phyloP scores from a whole-genome alignment of 1,140 invertebrate genomes.

The Scaptomyza hsui region DNA sequence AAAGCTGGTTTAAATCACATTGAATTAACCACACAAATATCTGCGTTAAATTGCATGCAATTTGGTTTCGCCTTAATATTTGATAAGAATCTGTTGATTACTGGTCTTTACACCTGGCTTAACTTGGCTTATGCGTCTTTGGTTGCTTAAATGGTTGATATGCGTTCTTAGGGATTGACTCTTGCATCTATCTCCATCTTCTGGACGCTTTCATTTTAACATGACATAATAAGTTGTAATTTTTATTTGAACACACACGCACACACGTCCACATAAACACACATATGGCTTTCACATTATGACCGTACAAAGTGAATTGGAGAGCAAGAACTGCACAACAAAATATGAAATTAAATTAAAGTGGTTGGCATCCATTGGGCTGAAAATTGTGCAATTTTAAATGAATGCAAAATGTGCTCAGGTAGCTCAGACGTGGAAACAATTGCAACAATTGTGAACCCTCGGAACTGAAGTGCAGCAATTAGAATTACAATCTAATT shows the following conservation, averaged over 20 bases:
- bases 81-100: not conserved
- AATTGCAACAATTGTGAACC: conserved; percentile 22
- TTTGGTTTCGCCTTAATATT: too few relatives aligned
- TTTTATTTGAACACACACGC: not conserved
- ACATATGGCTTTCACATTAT: not conserved
- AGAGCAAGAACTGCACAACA: not conserved
- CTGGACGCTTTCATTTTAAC: not conserved
- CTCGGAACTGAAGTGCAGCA: conserved; percentile 38
- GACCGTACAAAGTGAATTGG: not conserved
- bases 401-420: conserved; percentile 23
- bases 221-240: conserved; percentile 42
- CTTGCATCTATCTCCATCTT: conserved; percentile 10
- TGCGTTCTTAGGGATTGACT: conserved; percentile 17
- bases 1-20: too few relatives aligned
- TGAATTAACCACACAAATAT: too few relatives aligned
- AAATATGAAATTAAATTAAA: conserved; percentile 20
- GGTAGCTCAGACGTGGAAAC: conserved; percentile 3
- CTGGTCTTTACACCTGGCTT: conserved; percentile 24
- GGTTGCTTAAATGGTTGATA: conserved; percentile 13
- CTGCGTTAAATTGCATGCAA: too few relatives aligned
- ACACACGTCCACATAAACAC: not conserved
- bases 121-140: conserved; percentile 13
- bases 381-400: conserved; percentile 22
- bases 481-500: conserved; percentile 75
- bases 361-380: not conserved